Evolutionary conservation across 1,140 invertebrate genomes (phyloP).

Genomic region (Procambarus clarkii): DNA sequence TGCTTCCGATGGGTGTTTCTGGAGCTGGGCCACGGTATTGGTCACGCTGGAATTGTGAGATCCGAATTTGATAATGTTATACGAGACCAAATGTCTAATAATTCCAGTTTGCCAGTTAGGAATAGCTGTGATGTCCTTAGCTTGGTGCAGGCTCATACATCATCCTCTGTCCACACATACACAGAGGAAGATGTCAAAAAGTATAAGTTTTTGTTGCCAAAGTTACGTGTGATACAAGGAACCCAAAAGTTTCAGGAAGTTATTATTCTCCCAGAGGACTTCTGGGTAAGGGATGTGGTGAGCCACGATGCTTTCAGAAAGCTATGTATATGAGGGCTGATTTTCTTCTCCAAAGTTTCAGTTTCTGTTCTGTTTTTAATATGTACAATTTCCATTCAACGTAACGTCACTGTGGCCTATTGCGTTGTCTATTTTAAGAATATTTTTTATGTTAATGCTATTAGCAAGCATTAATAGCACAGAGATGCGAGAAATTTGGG

Average conservation of each 20-base stretch:
- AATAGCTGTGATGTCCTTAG: not conserved
- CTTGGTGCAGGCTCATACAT: constrained; percentile 17
- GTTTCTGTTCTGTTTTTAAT: no score
- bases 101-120: not conserved
- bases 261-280: constrained; percentile 34
- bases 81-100: not conserved
- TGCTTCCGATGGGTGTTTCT: constrained; percentile 46
- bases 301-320: constrained; percentile 25
- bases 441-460: no score
- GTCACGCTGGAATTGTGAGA: constrained; percentile 22
- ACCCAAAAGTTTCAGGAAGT: constrained; percentile 42
- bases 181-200: constrained; percentile 20
- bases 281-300: constrained; percentile 36
- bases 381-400: no score
- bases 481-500: no score
- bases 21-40: constrained; percentile 20
- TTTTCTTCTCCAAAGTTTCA: not conserved
- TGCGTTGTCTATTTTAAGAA: no score
- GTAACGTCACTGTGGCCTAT: no score
- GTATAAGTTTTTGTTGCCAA: constrained; percentile 37
- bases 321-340: constrained; percentile 5
- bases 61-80: constrained; percentile 20
- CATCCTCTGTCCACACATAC: constrained; percentile 11
- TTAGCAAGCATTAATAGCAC: no score
- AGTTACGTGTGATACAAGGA: constrained; percentile 34